Base-by-base conservation (phyloP, 2,888 invertebrate species). In the Cerastis rubricosa region DNA sequence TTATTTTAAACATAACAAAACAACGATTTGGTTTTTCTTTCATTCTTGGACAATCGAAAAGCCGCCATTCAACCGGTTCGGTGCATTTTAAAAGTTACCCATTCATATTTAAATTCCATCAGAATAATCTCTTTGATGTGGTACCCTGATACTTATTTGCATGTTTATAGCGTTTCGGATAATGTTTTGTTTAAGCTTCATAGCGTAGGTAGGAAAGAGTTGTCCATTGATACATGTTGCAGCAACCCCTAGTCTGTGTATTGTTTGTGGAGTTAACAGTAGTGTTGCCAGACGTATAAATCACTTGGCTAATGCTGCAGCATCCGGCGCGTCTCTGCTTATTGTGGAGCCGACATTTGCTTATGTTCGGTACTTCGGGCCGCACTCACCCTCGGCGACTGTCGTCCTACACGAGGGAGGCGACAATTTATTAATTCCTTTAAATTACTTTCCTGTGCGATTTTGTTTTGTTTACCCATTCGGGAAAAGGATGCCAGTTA, bases 261-360 rank as follows among this genome's bases (percentile, higher is more conserved):
- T 95, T 94, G 94, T 95, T 93, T 92, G 91, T 90, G 91, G 94
- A 92, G 94, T 95, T 94, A 95, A 91, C 91, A 91, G 90, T 89
- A 91, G 90, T 92, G 93, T 91, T 91, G 91, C 94, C 96, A 96
- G 96, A 96, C 96, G 90, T 93, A 96, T 96, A 96, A 96, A 96
- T 96, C 96, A 96, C 90, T 87, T 43, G 88, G 91, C 92, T 95
- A 96, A 96, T 94, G 94, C 95, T 91, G 91, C 93, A 93, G 94
- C 95, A 95, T 96, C 96, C 96, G 96, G 94, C 91, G 93, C 91
- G 93, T 93, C 94, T 94, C 93, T 90, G 92, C 91, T 91, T 91
- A 91, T 93, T 92, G 92, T 90, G 89, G 91, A 89, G 89, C 81
- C 91, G 90, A 91, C 92, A 91, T 92, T 93, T 92, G 91, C 92